Evolutionary conservation across 2,888 invertebrate species (phyloP).

Genomic region (Scaeva pyrastri): DNA sequence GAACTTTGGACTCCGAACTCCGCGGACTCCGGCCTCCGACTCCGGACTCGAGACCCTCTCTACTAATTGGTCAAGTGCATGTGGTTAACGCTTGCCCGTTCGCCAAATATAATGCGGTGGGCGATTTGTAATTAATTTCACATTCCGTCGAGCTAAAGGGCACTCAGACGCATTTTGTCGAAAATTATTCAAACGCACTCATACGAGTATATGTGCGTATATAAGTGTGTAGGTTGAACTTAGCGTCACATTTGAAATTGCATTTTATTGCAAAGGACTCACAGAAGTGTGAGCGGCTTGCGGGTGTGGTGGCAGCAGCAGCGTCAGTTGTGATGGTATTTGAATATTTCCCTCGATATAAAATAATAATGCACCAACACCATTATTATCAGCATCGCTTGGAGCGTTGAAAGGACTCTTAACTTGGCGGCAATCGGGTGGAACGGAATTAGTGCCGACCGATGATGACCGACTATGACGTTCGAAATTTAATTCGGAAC

Average conservation of each 20-base stretch:
- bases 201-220: background rate
- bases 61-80: slow-evolving; percentile 66
- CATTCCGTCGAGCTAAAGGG: slow-evolving; percentile 60
- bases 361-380: slow-evolving; percentile 34
- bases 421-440: background rate
- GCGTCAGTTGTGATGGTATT: no score
- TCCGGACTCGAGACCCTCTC: background rate
- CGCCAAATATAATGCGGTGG: slow-evolving; percentile 51
- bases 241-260: slow-evolving; percentile 5
- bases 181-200: slow-evolving; percentile 45
- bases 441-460: background rate
- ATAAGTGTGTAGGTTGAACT: background rate
- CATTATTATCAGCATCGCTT: background rate
- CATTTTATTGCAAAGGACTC: slow-evolving; percentile 3
- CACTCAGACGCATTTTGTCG: slow-evolving; percentile 25
- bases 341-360: slow-evolving; percentile 27
- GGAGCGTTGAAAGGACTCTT: slow-evolving; percentile 24
- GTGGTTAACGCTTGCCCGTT: slow-evolving; percentile 55
- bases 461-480: background rate
- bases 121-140: slow-evolving; percentile 68
- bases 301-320: background rate
- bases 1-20: background rate
- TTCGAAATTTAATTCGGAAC: slow-evolving; percentile 10
- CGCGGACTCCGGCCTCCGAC: no score
- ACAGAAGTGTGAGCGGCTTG: background rate